These are phyloP conservation scores for Rhynchomys soricoides DNA, from an alignment of 2,113 vertebrate species.

Conservation along the genomic window DNA sequence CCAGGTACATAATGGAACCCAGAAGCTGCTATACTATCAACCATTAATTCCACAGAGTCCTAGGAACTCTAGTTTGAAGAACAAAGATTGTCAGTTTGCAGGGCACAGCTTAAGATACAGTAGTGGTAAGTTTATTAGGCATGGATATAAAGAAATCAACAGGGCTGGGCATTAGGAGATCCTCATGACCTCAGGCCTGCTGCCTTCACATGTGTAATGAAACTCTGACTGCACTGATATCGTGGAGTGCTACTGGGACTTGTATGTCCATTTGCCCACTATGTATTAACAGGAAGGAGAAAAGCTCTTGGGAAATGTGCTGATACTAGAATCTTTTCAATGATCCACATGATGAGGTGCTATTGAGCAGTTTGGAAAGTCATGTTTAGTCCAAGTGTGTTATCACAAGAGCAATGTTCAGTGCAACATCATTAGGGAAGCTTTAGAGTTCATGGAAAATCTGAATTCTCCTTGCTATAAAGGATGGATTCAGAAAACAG, in stretches of 20 bases:
- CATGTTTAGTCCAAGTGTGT: constrained; percentile 54
- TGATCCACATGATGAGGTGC: constrained; percentile 56
- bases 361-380: constrained; percentile 69
- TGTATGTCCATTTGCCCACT: neutral
- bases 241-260: constrained; percentile 24
- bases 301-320: constrained; percentile 54
- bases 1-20: neutral
- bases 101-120: neutral
- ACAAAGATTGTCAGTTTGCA: neutral
- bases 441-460: neutral
- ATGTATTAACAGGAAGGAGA: constrained; percentile 51
- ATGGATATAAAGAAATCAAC: neutral
- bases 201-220: neutral
- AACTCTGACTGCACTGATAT: constrained; percentile 1
- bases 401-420: constrained; percentile 53
- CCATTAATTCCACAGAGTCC: neutral
- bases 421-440: constrained; percentile 42
- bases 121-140: neutral
- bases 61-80: neutral
- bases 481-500: neutral
- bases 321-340: constrained; percentile 58
- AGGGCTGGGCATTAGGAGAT: constrained; percentile 19
- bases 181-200: constrained; percentile 14
- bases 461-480: constrained; percentile 30
- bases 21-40: neutral